Evolutionary conservation across 2,113 vertebrate genomes (phyloP), one percentile per base, ranked within the genome.

Genomic region (Microcebus griseorufus): DNA sequence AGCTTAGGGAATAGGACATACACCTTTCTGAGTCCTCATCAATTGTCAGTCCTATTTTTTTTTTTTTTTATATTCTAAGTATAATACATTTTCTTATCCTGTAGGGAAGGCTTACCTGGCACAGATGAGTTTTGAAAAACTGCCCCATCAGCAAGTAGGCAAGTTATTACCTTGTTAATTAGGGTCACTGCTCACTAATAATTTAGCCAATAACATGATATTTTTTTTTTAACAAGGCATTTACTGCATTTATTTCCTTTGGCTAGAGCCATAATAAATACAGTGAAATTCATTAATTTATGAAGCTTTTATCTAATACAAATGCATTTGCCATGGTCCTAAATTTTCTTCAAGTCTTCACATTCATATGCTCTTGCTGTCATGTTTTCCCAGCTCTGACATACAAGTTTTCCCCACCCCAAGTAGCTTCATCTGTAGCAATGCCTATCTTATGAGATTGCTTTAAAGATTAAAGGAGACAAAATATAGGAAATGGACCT

Each of bases 201-300:
- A 99, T 98, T 99, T 98, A 98, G 65, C 97, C 97, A 98, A 98
- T 98, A 98, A 97, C 86, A 96, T 88, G 93, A 39, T 98, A 97
- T 98, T 98, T 99, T 94, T 94, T 94, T 95, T 98, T 98, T 83
- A 98, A 98, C 97, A 98, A 98, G 95, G 95, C 95, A 98, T 98
- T 97, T 98, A 98, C 53, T 98, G 88, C 98, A 98, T 98, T 98
- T 98, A 98, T 98, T 98, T 98, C 98, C 97, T 98, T 98, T 98
- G 86, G 97, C 88, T 97, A 96, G 90, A 96, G 94, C 62, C 72
- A 93, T 98, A 98, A 98, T 98, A 99, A 98, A 98, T 98, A 99
- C 81, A 90, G 83, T 79, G 92, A 98, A 98, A 97, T 98, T 94
- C 72, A 98, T 97, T 94, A 98, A 98, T 98, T 98, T 98, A 98